Evolutionary conservation across 1,140 invertebrate species (phyloP), one percentile per base, ranked within the genome.

Genomic region (Sycophaga agraensis): DNA sequence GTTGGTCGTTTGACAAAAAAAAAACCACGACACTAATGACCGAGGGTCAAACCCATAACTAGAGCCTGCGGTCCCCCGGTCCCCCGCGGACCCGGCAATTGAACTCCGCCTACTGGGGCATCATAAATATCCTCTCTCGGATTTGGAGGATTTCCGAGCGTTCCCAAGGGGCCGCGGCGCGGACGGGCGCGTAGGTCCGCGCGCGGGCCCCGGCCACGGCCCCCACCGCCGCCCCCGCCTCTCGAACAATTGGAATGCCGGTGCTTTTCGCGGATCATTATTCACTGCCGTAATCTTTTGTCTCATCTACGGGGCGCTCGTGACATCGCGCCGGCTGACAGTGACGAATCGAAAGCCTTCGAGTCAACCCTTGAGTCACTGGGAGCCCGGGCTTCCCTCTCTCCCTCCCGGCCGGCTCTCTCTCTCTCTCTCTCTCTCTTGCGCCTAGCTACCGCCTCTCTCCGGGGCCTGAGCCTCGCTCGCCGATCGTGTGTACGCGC

Each of bases 221-320:
- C n/a, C n/a, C n/a, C n/a, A n/a, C n/a, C n/a, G n/a, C n/a, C n/a
- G n/a, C n/a, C n/a, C n/a, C n/a, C n/a, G n/a, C n/a, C n/a, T n/a
- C n/a, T n/a, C n/a, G n/a, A n/a, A 22, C 39, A 46, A 54, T 68
- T 22, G 70, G 71, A 73, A 72, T 72, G 70, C 65, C 68, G 62
- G 63, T 62, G 67, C 68, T 74, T 73, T 74, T 74, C 71, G 73
- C 73, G 69, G 65, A 74, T 74, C 73, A 74, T 74, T 73, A 71
- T 73, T 74, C 73, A 74, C 69, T 67, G 56, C 64, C 40, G 60
- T 70, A 73, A 74, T 74, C 73, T 74, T 72, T 71, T 70, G 71
- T 73, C 68, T 73, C 69, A 74, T 74, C 73, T 73, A 54, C 54
- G 61, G 66, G 5, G 28, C 50, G 62, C 67, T 69, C 70, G 71